phyloP scores from a whole-genome alignment of 2,113 vertebrate species.

The Barnardius zonarius region DNA sequence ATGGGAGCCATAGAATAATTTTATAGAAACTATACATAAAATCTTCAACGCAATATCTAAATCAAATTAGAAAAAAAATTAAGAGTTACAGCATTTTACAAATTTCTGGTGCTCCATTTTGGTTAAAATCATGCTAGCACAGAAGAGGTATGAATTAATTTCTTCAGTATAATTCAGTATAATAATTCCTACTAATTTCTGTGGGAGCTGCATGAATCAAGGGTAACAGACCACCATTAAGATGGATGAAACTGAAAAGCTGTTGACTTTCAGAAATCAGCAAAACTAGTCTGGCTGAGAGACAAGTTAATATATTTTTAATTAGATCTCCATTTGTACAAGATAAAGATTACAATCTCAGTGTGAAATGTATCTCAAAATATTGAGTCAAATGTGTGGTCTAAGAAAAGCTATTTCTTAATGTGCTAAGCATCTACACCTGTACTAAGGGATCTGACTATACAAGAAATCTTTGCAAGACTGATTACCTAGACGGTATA shows the following conservation, averaged over 20 bases:
- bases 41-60: not conserved
- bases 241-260: conserved; percentile 36
- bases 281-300: conserved; percentile 18
- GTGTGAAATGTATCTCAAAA: conserved; percentile 47
- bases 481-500: not conserved
- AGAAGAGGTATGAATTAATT: not conserved
- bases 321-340: conserved; percentile 43
- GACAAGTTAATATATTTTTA: conserved; percentile 51
- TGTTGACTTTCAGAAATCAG: conserved; percentile 46
- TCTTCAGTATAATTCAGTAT: not conserved
- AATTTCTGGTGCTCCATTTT: not conserved
- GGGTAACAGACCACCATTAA: conserved; percentile 18
- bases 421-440: conserved; percentile 32
- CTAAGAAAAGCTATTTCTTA: conserved; percentile 49
- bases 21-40: not conserved
- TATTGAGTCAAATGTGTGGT: conserved; percentile 22
- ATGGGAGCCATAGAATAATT: not conserved
- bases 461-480: conserved; percentile 25
- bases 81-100: not conserved
- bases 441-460: not conserved
- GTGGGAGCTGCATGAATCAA: not conserved
- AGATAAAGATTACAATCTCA: conserved; percentile 38
- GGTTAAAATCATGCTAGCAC: not conserved
- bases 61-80: not conserved
- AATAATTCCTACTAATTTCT: conserved; percentile 8